Evolutionary conservation across 1,140 invertebrate species (phyloP).

Genomic region (Heliconius congener): DNA sequence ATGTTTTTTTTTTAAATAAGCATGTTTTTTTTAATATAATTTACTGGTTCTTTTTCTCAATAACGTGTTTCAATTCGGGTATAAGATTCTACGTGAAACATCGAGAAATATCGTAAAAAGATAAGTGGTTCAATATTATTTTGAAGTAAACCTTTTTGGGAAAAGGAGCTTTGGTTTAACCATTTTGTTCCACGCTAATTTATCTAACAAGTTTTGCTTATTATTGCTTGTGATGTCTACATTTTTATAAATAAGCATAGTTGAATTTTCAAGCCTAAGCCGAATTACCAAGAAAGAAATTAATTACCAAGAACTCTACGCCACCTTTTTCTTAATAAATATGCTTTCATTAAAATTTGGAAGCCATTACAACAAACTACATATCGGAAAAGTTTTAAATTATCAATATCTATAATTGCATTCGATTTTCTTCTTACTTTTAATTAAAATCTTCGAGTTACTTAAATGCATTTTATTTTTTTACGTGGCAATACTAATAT

Average conservation of each 20-base stretch:
- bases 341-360: too few species aligned
- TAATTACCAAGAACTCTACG: too few species aligned
- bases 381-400: too few species aligned
- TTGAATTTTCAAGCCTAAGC: too few species aligned
- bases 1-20: neutral
- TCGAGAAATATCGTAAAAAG: conserved; percentile 9
- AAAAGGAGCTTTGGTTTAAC: conserved; percentile 21
- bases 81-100: conserved; percentile 11
- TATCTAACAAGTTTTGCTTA: neutral
- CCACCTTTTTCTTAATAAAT: too few species aligned
- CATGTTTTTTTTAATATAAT: neutral
- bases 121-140: conserved; percentile 25
- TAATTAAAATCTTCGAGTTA: too few species aligned
- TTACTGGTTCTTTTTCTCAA: conserved; percentile 26
- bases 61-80: neutral
- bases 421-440: too few species aligned
- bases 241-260: too few species aligned
- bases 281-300: too few species aligned
- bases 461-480: neutral
- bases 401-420: too few species aligned
- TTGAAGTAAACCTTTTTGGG: conserved; percentile 26
- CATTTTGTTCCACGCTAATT: neutral
- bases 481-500: neutral
- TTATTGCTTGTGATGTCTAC: neutral
- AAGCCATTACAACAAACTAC: too few species aligned